phyloP scores from a whole-genome alignment of 2,113 vertebrate species.

The Helogale parvula region DNA sequence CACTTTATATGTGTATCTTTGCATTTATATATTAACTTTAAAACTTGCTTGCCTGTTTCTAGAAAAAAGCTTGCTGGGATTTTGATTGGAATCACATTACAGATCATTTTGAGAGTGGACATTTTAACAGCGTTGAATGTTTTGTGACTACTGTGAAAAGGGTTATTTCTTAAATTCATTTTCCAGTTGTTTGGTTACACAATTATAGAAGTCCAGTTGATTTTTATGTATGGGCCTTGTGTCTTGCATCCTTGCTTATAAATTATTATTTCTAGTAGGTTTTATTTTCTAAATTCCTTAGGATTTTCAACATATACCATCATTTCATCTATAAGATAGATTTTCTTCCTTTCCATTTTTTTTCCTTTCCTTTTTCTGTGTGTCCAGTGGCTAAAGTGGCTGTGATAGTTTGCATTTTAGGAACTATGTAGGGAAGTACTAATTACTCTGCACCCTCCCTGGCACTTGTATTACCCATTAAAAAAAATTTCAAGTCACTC shows the following conservation, averaged over 20 bases:
- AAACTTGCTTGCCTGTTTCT: background rate
- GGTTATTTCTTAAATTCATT: background rate
- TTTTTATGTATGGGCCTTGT: background rate
- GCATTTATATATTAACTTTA: background rate
- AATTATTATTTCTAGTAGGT: background rate
- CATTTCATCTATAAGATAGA: background rate
- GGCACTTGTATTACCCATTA: background rate
- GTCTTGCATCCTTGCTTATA: background rate
- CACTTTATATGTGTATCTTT: background rate
- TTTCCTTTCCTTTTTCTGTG: background rate
- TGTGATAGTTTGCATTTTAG: background rate
- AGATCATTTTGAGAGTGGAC: background rate
- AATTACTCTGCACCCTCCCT: background rate
- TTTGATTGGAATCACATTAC: background rate
- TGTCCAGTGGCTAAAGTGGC: background rate
- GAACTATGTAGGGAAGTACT: background rate
- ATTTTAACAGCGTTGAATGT: background rate
- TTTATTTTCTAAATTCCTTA: constrained; percentile 9
- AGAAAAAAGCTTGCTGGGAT: background rate
- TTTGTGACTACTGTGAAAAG: background rate
- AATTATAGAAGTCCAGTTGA: background rate
- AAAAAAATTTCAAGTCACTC: background rate
- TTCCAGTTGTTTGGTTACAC: background rate
- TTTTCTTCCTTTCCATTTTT: background rate
- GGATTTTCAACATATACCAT: background rate